Conservation (phyloP, 1,140 invertebrate species). For the Drosophila lini region DNA sequence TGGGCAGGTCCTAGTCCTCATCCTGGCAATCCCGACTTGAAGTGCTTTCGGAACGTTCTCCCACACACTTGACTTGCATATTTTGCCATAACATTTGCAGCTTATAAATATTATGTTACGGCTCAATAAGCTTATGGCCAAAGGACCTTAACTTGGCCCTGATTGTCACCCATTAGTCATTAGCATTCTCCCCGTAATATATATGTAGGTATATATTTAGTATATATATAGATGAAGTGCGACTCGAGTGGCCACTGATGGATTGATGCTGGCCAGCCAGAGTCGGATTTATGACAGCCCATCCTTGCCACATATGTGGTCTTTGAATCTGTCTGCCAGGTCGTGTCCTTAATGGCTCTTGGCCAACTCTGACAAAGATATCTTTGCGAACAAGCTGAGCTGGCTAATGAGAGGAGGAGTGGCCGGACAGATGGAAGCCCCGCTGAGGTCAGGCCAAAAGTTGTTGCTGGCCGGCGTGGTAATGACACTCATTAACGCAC, state of each 20-base stretch:
- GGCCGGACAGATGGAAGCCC: slow-evolving; percentile 18
- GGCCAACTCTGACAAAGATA: slow-evolving; percentile 40
- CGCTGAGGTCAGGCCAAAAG: slow-evolving; percentile 53
- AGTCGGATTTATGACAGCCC: slow-evolving; percentile 22
- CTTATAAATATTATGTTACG: slow-evolving; percentile 79
- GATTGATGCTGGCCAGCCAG: slow-evolving; percentile 35
- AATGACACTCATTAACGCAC: slow-evolving; percentile 78
- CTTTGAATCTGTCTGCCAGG: slow-evolving; percentile 39
- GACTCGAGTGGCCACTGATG: slow-evolving; percentile 54
- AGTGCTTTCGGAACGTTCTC: slow-evolving; percentile 32
- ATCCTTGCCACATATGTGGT: slow-evolving; percentile 17
- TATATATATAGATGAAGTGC: slow-evolving; percentile 3
- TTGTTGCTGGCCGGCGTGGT: slow-evolving; percentile 60
- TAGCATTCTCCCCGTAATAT: slow-evolving; percentile 37
- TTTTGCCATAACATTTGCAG: slow-evolving; percentile 42
- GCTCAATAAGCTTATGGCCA: slow-evolving; percentile 65
- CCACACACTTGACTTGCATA: slow-evolving; percentile 48
- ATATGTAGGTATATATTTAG: not conserved
- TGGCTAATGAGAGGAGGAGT: slow-evolving; percentile 21
- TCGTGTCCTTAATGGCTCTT: slow-evolving; percentile 63
- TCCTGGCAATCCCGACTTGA: slow-evolving; percentile 26
- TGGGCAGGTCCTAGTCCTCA: slow-evolving; percentile 21
- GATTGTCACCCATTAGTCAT: slow-evolving; percentile 75
- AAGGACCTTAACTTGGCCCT: slow-evolving; percentile 21
- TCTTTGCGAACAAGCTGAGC: slow-evolving; percentile 27